These are phyloP conservation scores for Ctena decussata DNA, from an alignment of 2,888 invertebrate species.

Conservation along the genomic window DNA sequence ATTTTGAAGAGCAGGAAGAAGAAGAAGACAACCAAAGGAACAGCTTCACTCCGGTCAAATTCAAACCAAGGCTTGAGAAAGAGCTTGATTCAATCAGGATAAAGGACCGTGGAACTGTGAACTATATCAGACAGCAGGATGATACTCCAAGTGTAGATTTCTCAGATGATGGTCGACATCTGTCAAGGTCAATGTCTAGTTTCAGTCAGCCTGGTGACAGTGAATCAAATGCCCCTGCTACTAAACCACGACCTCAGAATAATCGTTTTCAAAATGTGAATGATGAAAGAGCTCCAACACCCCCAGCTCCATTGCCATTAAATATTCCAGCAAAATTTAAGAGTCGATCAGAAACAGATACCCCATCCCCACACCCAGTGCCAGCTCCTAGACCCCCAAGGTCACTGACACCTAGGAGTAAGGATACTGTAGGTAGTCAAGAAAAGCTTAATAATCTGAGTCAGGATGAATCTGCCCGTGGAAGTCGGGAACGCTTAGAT, in stretches of 20 bases:
- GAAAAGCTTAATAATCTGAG: slow-evolving; percentile 62
- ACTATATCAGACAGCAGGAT: slow-evolving; percentile 45
- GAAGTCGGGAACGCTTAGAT: slow-evolving; percentile 66
- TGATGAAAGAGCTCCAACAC: slow-evolving; percentile 45
- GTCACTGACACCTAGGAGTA: slow-evolving; percentile 19
- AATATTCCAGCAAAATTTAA: slow-evolving; percentile 58
- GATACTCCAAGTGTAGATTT: slow-evolving; percentile 65
- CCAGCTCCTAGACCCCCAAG: slow-evolving; percentile 70
- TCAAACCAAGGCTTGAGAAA: slow-evolving; percentile 73
- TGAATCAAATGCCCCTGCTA: neutral
- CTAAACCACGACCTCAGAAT: slow-evolving; percentile 15
- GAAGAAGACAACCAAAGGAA: slow-evolving; percentile 58
- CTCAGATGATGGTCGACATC: slow-evolving; percentile 49
- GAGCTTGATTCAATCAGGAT: slow-evolving; percentile 71
- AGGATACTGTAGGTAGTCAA: slow-evolving; percentile 37
- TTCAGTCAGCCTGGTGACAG: slow-evolving; percentile 69
- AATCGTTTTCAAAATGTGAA: slow-evolving; percentile 15
- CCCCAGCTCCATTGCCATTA: slow-evolving; percentile 67
- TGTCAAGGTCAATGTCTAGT: slow-evolving; percentile 73
- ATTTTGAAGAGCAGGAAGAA: slow-evolving; percentile 71
- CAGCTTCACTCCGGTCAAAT: slow-evolving; percentile 63
- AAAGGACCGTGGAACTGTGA: slow-evolving; percentile 51
- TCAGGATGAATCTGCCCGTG: slow-evolving; percentile 59
- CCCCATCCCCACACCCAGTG: slow-evolving; percentile 49
- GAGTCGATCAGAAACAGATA: slow-evolving; percentile 36